Evolutionary conservation across 2,797 vertebrate genomes (phyloP).

Genomic region (Pantherophis alleghaniensis): DNA sequence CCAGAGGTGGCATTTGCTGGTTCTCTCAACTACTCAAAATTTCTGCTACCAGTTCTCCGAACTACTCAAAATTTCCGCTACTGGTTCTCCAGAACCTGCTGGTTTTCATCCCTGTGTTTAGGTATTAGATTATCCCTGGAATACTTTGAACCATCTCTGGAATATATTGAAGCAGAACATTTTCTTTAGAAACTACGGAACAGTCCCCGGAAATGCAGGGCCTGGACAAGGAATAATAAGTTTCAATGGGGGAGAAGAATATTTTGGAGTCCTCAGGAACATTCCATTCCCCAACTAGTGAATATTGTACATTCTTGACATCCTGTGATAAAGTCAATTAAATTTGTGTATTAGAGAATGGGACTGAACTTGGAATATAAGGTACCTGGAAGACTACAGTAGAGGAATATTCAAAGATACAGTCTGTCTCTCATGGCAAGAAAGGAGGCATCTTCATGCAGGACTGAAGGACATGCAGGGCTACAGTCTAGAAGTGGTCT

Average conservation of each 20-base stretch:
- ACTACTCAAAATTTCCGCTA: too few relatives aligned
- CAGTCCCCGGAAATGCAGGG: neutral
- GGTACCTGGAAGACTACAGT: neutral
- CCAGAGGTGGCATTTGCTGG: too few relatives aligned
- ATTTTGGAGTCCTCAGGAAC: neutral
- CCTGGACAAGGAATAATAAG: neutral
- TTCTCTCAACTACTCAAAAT: too few relatives aligned
- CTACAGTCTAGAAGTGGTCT: neutral
- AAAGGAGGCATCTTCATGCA: neutral
- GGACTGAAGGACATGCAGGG: neutral
- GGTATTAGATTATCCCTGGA: neutral
- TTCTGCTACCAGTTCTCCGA: too few relatives aligned
- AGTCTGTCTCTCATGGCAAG: neutral
- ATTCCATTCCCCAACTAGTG: neutral
- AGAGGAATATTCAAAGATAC: neutral
- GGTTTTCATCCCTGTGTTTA: too few relatives aligned
- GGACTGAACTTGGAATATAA: neutral
- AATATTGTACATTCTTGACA: neutral
- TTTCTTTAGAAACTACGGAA: neutral
- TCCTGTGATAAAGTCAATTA: neutral
- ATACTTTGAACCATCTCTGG: neutral
- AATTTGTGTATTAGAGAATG: neutral
- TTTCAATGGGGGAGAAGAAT: neutral
- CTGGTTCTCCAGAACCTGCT: too few relatives aligned
- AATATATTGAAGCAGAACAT: neutral